Percentiles rank a stretch among this genome's conserved stretches.
These are phyloP conservation scores for Vesta saturnalis DNA, from an alignment of 2,888 invertebrate species.

Conservation along the genomic window DNA sequence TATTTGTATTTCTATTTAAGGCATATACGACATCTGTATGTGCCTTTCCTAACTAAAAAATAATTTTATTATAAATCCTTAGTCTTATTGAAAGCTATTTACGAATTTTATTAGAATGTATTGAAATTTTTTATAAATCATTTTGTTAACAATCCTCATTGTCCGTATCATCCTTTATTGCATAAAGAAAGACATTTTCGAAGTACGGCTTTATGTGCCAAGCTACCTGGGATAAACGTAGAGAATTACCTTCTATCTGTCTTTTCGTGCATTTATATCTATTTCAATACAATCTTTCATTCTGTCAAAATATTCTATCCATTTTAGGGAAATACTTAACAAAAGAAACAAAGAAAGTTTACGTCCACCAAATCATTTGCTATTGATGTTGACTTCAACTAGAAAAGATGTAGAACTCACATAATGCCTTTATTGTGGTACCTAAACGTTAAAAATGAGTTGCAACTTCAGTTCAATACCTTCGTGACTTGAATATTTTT, in stretches of 20 bases:
- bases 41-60: too few species aligned
- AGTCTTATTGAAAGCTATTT: too few species aligned
- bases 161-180: too few species aligned
- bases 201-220: too few species aligned
- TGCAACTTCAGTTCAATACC: constrained; percentile 40
- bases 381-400: constrained; percentile 21
- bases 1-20: too few species aligned
- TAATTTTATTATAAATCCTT: too few species aligned
- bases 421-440: constrained; percentile 38
- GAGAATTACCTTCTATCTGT: background rate
- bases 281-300: constrained; percentile 27
- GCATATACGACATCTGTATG: too few species aligned
- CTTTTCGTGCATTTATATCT: constrained; percentile 3
- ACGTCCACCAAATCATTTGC: constrained; percentile 31
- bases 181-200: too few species aligned
- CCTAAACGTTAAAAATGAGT: constrained; percentile 41
- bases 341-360: constrained; percentile 27
- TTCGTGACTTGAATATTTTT: constrained; percentile 41
- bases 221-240: background rate
- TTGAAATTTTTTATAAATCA: too few species aligned
- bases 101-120: too few species aligned
- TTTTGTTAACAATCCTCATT: too few species aligned
- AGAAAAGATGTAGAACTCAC: constrained; percentile 30
- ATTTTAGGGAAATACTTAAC: constrained; percentile 30
- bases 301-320: constrained; percentile 32